Conservation (phyloP, 2,113 vertebrate species). For the Choloepus hoffmanni region DNA sequence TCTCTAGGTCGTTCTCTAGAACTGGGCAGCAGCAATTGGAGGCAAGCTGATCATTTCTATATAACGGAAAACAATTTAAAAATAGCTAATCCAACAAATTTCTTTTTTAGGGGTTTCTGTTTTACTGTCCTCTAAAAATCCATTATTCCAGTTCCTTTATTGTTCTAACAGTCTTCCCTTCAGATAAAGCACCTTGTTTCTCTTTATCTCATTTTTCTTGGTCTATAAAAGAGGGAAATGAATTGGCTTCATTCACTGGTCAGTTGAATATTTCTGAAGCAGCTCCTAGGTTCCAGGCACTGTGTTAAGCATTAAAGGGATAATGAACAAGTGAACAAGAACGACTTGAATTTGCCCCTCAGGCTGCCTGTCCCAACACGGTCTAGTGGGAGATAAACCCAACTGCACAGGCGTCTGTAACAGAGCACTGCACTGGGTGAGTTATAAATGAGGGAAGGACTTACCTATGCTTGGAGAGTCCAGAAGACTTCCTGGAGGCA, state of each 20-base stretch:
- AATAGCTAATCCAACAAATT: neutral
- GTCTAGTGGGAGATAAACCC: neutral
- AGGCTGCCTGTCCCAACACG: fast-evolving
- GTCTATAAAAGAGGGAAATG: neutral
- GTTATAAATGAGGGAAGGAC: neutral
- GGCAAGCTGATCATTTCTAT: neutral
- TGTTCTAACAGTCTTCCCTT: neutral
- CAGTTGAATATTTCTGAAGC: neutral
- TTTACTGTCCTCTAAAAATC: neutral
- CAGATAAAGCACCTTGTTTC: neutral
- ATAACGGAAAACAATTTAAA: neutral
- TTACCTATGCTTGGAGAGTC: neutral
- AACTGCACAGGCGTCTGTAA: neutral
- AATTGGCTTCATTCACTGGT: neutral
- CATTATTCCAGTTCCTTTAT: neutral
- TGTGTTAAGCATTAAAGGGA: neutral
- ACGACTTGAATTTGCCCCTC: fast-evolving
- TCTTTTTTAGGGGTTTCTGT: neutral
- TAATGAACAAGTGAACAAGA: neutral
- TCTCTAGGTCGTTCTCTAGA: neutral
- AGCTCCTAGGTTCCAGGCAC: neutral
- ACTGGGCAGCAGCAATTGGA: fast-evolving
- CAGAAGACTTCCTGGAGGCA: neutral
- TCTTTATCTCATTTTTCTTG: neutral
- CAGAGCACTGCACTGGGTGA: neutral